Percentiles rank a stretch among this genome's conserved stretches.
Conservation (phyloP, 2,797 vertebrate genomes). For the Sebastes kiyomatsui region DNA sequence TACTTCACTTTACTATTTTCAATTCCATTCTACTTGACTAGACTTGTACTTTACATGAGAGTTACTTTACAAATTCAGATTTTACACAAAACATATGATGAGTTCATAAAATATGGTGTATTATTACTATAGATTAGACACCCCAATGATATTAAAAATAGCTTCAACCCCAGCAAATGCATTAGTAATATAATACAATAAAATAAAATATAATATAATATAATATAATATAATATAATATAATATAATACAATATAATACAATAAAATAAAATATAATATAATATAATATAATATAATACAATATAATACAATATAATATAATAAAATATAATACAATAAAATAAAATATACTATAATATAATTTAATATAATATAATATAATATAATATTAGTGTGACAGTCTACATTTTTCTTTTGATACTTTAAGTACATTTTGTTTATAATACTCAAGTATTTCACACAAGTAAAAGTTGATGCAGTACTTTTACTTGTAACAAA, state of each 20-base stretch:
- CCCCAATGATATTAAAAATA: neutral
- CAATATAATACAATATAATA: accelerated
- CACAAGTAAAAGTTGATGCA: neutral
- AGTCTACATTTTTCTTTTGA: too few species aligned
- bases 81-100: neutral
- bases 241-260: accelerated
- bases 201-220: too few species aligned
- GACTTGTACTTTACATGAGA: too few species aligned
- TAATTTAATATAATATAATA: too few species aligned
- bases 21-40: neutral
- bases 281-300: too few species aligned
- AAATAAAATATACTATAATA: too few species aligned
- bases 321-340: too few species aligned
- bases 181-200: neutral
- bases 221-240: too few species aligned
- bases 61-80: neutral
- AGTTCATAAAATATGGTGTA: too few species aligned
- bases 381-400: too few species aligned
- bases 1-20: neutral
- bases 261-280: accelerated
- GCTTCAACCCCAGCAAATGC: neutral
- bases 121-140: neutral
- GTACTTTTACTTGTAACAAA: neutral
- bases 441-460: neutral
- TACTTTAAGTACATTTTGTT: neutral